phyloP scores from a whole-genome alignment of 1,140 invertebrate species.

The Lanistes nyassanus region DNA sequence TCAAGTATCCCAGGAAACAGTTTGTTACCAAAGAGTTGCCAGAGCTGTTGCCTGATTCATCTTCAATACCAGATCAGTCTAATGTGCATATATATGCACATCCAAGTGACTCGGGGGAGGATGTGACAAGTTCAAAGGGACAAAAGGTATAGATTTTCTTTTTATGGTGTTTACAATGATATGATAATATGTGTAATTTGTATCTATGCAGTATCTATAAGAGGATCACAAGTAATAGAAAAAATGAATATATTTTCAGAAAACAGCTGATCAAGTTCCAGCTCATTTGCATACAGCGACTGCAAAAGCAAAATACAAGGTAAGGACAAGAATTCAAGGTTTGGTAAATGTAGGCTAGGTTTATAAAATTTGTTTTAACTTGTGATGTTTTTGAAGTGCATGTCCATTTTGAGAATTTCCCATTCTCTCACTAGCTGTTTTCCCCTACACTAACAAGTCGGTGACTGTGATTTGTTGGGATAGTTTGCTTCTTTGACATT shows the following conservation, averaged over 20 bases:
- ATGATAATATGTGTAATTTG: too few species aligned
- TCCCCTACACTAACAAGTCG: too few species aligned
- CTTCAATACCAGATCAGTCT: constrained; percentile 2
- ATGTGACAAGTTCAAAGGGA: not conserved
- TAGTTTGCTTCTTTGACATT: not conserved
- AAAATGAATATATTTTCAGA: too few species aligned
- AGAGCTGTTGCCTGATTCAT: constrained; percentile 18
- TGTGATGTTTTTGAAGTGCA: too few species aligned
- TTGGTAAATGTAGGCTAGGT: not conserved
- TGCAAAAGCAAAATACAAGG: not conserved
- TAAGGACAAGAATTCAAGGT: not conserved
- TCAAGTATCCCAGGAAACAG: constrained; percentile 16
- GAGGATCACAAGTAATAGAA: too few species aligned
- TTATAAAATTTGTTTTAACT: not conserved
- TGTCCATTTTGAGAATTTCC: too few species aligned
- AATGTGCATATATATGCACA: constrained; percentile 33
- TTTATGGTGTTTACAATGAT: not conserved
- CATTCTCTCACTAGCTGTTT: too few species aligned
- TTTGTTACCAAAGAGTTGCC: constrained; percentile 30
- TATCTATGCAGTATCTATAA: too few species aligned
- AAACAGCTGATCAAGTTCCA: too few species aligned
- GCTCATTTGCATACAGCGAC: not conserved
- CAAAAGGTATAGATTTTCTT: not conserved
- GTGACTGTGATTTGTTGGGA: not conserved
- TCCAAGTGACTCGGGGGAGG: constrained; percentile 13